These are phyloP conservation scores for Cantharis flavilabris DNA, from an alignment of 2,888 invertebrate genomes.

Conservation along the genomic window DNA sequence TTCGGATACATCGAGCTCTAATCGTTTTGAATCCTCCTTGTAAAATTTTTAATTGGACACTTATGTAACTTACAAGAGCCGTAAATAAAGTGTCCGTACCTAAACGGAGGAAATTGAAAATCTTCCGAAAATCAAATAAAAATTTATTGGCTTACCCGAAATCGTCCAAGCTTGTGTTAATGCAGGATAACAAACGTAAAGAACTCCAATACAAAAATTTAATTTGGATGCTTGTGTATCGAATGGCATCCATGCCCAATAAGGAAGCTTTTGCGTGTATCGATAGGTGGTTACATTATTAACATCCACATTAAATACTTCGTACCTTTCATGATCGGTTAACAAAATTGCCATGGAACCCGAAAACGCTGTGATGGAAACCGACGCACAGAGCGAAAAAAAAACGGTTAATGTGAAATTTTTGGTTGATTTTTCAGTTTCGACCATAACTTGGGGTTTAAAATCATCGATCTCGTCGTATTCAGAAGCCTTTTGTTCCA, in stretches of 20 bases:
- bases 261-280: constrained; percentile 36
- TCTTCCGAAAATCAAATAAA: not conserved
- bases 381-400: constrained; percentile 4
- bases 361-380: constrained; percentile 21
- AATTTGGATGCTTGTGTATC: constrained; percentile 17
- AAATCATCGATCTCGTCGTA: constrained; percentile 34
- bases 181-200: constrained; percentile 29
- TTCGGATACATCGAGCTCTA: constrained; percentile 34
- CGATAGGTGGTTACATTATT: constrained; percentile 17
- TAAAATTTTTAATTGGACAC: constrained; percentile 38
- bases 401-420: constrained; percentile 16
- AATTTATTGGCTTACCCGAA: constrained; percentile 19
- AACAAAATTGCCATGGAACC: constrained; percentile 16
- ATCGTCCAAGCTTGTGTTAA: constrained; percentile 31
- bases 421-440: constrained; percentile 33
- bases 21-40: constrained; percentile 40
- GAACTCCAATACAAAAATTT: constrained; percentile 23
- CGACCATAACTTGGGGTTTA: constrained; percentile 25
- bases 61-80: constrained; percentile 36
- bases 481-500: constrained; percentile 22
- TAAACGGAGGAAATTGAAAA: constrained; percentile 9
- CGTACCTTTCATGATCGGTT: constrained; percentile 13
- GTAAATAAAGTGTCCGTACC: constrained; percentile 41
- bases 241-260: constrained; percentile 34
- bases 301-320: not conserved